Evolutionary conservation across 2,888 invertebrate genomes (phyloP).

Genomic region (Cheilosia impressa): DNA sequence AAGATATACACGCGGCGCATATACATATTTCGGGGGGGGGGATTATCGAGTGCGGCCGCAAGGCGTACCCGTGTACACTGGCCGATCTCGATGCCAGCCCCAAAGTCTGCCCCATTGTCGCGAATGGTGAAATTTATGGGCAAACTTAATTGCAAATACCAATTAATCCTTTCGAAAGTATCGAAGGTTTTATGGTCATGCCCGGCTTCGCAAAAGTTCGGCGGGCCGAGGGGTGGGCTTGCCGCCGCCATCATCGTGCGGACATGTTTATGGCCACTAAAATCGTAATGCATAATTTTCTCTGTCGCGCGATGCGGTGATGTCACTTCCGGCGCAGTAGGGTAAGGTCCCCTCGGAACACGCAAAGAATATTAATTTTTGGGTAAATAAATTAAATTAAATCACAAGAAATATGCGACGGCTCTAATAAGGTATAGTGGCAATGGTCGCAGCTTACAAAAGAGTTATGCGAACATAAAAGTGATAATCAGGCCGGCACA

Average conservation of each 20-base stretch:
- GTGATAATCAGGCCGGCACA: slow-evolving; percentile 40
- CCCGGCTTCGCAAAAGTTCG: not conserved
- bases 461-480: slow-evolving; percentile 57
- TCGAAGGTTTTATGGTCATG: slow-evolving; percentile 62
- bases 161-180: slow-evolving; percentile 74
- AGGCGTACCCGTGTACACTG: slow-evolving; percentile 31
- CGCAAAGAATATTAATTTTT: slow-evolving; percentile 67
- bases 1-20: not conserved
- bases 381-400: slow-evolving; percentile 70
- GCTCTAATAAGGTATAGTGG: not conserved
- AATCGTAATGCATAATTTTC: slow-evolving; percentile 71
- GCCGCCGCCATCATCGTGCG: slow-evolving; percentile 27
- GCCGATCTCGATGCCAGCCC: slow-evolving; percentile 31
- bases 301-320: slow-evolving; percentile 61
- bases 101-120: slow-evolving; percentile 66
- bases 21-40: not conserved
- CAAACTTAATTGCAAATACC: slow-evolving; percentile 74
- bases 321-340: slow-evolving; percentile 42
- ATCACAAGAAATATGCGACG: slow-evolving; percentile 39
- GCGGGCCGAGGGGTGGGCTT: slow-evolving; percentile 1
- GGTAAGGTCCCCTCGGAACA: slow-evolving; percentile 21
- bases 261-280: slow-evolving; percentile 71
- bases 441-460: not conserved
- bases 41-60: slow-evolving; percentile 54
- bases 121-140: slow-evolving; percentile 66